These are phyloP conservation scores for Melanotaenia maccullochi DNA, from an alignment of 2,797 vertebrate species.

Conservation along the genomic window DNA sequence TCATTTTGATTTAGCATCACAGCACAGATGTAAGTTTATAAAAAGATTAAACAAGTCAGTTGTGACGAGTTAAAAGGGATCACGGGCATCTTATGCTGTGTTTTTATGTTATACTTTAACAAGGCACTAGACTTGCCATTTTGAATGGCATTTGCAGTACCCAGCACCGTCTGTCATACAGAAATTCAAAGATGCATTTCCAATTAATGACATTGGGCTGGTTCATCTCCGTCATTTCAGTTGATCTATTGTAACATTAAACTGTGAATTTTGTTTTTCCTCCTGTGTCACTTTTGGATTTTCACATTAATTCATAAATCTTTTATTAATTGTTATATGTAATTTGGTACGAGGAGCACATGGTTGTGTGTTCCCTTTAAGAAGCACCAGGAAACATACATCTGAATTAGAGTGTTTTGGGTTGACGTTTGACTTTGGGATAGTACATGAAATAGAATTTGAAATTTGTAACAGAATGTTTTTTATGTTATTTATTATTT, in stretches of 20 bases:
- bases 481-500: constrained; percentile 48
- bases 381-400: constrained; percentile 7
- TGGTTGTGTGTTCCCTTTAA: constrained; percentile 30
- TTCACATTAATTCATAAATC: constrained; percentile 21
- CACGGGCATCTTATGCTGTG: constrained; percentile 27
- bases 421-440: constrained; percentile 5
- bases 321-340: constrained; percentile 34
- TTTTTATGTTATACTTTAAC: constrained; percentile 32
- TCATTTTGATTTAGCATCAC: constrained; percentile 37
- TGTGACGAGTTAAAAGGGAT: constrained; percentile 54
- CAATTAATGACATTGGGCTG: constrained; percentile 34
- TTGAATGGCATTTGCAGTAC: constrained; percentile 77
- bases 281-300: not conserved
- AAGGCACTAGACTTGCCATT: constrained; percentile 78
- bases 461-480: not conserved
- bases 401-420: constrained; percentile 21
- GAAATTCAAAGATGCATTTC: constrained; percentile 52
- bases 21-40: constrained; percentile 29
- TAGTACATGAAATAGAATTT: constrained; percentile 6
- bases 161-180: constrained; percentile 76
- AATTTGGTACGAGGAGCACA: constrained; percentile 28
- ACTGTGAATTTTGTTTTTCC: constrained; percentile 43
- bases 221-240: constrained; percentile 26
- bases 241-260: constrained; percentile 34
- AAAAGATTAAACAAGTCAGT: constrained; percentile 36